These are phyloP conservation scores for Lagodon rhomboides DNA, from an alignment of 2,797 vertebrate species.

Conservation along the genomic window DNA sequence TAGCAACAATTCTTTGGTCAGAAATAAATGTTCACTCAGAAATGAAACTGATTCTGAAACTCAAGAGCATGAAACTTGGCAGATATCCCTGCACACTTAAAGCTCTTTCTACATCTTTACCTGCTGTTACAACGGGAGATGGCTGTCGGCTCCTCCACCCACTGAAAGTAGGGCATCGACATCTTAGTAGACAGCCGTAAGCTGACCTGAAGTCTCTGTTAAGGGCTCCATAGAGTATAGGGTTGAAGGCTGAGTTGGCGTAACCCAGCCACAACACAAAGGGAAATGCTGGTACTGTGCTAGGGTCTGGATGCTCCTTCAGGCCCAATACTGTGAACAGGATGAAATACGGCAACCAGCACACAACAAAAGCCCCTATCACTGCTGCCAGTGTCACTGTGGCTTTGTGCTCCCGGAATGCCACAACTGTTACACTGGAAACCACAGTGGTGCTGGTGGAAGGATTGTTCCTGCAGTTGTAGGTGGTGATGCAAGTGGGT, in stretches of 20 bases:
- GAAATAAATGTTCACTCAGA: background rate
- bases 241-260: slow-evolving; percentile 94
- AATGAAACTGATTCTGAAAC: background rate
- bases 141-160: slow-evolving; percentile 46
- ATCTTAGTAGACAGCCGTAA: slow-evolving; percentile 88
- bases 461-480: slow-evolving; percentile 57
- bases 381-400: slow-evolving; percentile 92
- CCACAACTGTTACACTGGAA: slow-evolving; percentile 77
- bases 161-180: slow-evolving; percentile 60
- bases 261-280: slow-evolving; percentile 96
- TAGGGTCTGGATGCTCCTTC: slow-evolving; percentile 78
- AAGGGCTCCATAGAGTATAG: slow-evolving; percentile 92
- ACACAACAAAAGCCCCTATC: slow-evolving; percentile 92
- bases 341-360: slow-evolving; percentile 97
- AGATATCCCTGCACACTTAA: background rate
- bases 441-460: slow-evolving; percentile 61
- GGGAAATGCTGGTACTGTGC: slow-evolving; percentile 76
- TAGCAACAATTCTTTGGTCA: background rate
- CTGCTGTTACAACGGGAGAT: slow-evolving; percentile 52
- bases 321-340: slow-evolving; percentile 91
- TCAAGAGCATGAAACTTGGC: background rate
- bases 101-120: slow-evolving; percentile 36
- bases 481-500: slow-evolving; percentile 71
- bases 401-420: slow-evolving; percentile 94
- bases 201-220: slow-evolving; percentile 94